Percentiles rank a stretch among this genome's conserved stretches.
Evolutionary conservation across 2,888 invertebrate species (phyloP).

Genomic region (Ptycholaimellus sp.): DNA sequence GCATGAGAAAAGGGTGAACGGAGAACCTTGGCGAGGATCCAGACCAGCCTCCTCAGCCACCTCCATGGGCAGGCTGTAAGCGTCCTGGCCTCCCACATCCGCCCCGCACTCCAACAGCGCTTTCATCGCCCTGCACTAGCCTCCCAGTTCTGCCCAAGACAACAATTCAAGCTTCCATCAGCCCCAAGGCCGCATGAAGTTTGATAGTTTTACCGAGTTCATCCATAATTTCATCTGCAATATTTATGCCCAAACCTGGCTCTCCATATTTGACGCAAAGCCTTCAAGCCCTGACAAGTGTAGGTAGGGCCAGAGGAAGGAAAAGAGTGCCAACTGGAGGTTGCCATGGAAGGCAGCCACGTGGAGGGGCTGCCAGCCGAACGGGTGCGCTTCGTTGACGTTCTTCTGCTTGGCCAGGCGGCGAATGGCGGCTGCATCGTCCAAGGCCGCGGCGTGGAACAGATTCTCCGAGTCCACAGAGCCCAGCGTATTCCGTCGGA

Average conservation of each 20-base stretch:
- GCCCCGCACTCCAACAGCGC: constrained; percentile 4
- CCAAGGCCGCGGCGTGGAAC: background rate
- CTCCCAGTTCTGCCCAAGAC: no score
- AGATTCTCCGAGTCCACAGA: background rate
- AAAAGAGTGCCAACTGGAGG: constrained; percentile 25
- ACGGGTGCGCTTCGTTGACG: constrained; percentile 42
- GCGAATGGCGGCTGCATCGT: background rate
- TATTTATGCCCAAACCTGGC: background rate
- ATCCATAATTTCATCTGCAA: background rate
- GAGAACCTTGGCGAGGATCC: constrained; percentile 1
- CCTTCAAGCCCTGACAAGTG: background rate
- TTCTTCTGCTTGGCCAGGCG: background rate
- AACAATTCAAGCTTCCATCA: background rate
- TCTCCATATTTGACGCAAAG: background rate
- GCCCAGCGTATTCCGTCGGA: no score
- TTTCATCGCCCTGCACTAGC: constrained; percentile 1
- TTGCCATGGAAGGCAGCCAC: constrained; percentile 52
- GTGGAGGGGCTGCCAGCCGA: constrained; percentile 69
- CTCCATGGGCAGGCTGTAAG: background rate
- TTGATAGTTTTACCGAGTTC: background rate
- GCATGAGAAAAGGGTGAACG: no score
- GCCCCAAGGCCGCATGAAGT: background rate
- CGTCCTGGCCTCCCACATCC: constrained; percentile 3
- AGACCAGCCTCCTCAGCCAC: background rate
- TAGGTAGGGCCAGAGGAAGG: no score